Base-by-base conservation (phyloP, 1,140 invertebrate species). In the Bombus huntii region DNA sequence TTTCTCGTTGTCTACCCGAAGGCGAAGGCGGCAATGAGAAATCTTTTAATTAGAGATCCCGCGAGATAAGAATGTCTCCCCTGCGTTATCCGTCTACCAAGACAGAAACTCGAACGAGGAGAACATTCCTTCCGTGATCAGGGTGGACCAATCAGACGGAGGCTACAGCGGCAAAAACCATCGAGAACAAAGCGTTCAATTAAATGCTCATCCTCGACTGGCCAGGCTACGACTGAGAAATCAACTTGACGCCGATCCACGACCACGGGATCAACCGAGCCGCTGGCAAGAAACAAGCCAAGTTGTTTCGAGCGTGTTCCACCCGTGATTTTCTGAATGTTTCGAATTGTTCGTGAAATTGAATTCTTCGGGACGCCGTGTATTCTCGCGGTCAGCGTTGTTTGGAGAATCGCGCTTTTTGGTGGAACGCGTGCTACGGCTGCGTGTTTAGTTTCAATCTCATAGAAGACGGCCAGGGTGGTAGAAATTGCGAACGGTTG, bases 31-130 rank as follows among this genome's bases (percentile, higher is more conserved):
- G 83, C 77, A 81, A 92, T 66, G 81, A 87, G 85, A 88, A 88
- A 91, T 88, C 88, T 87, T 92, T 92, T 92, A 92, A 92, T 92
- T 92, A 90, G 85, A 88, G 85, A 92, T 92, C 87, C 70, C 81
- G 62, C 39, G 84, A 81, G 87, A 88, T 85, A 88, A 89, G 75
- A 79, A 88, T 85, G 75, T 68, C 68, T 59, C 28, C 68, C 59
- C 34, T n/a, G 74, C 71, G 39, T 66, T 80, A 74, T 74, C 47
- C 57, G 79, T 86, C 73, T 77, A 42, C 25, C 18, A n/a, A 25
- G 47, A 22, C 47, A 53, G 47, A 53, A 53, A 66, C 62, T 47
- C n/a, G n/a, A 31, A 28, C 28, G 59, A 13, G n/a, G 37, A 18
- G 57, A n/a, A 28, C 86, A 89, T 89, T 89, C 86, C 86, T 82